phyloP scores from a whole-genome alignment of 2,113 vertebrate genomes.

The Trematomus loennbergii region DNA sequence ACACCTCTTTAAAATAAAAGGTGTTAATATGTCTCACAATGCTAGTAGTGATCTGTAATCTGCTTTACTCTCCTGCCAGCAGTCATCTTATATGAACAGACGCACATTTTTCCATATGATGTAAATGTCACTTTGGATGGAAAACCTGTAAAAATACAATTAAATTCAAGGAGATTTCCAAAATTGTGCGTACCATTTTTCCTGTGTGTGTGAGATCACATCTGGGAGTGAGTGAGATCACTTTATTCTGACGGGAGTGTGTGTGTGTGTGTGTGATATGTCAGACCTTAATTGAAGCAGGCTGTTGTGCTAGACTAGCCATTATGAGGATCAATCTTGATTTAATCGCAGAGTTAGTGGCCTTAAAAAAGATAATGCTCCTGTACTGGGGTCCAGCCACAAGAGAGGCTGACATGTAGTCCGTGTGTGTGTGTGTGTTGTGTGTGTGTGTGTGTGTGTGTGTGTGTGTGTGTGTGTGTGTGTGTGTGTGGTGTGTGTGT shows the following conservation, averaged over 20 bases:
- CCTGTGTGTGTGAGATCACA: conserved; percentile 10
- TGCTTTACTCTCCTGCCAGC: conserved; percentile 35
- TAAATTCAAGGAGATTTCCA: not conserved
- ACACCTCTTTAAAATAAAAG: conserved; percentile 4
- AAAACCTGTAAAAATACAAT: conserved; percentile 39
- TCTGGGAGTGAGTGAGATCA: conserved; percentile 57
- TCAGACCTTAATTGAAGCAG: conserved; percentile 68
- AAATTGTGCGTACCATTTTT: conserved; percentile 2
- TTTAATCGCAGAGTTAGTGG: conserved; percentile 75
- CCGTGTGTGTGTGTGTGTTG: conserved; percentile 13
- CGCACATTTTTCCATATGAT: conserved; percentile 47
- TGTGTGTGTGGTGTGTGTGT: conserved; percentile 3
- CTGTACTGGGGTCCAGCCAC: conserved; percentile 60
- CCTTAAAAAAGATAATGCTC: conserved; percentile 77
- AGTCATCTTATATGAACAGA: not conserved
- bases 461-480: conserved; percentile 3
- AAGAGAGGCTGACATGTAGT: conserved; percentile 58
- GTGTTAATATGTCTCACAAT: conserved; percentile 26
- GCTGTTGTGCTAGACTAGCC: conserved; percentile 74
- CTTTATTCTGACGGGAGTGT: conserved; percentile 38
- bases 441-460: not conserved
- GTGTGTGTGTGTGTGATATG: conserved; percentile 34
- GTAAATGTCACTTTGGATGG: conserved; percentile 33
- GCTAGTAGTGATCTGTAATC: conserved; percentile 6
- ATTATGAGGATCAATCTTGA: conserved; percentile 70